These are phyloP conservation scores for Cyprinodon tularosa DNA, from an alignment of 2,113 vertebrate genomes.

Conservation along the genomic window DNA sequence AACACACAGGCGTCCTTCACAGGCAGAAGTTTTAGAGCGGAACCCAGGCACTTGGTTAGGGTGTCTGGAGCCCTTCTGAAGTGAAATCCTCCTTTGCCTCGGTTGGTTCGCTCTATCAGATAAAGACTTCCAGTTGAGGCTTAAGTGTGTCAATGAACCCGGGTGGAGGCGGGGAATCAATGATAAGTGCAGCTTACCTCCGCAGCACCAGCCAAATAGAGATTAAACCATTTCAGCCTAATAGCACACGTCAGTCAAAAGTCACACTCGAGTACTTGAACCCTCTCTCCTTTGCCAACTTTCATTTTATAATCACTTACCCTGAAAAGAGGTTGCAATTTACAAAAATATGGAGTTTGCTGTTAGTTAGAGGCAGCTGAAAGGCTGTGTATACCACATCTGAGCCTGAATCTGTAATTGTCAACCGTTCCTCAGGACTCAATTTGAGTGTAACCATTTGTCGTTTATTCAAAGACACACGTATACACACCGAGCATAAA, in stretches of 20 bases:
- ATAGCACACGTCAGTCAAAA: conserved; percentile 72
- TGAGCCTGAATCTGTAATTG: conserved; percentile 31
- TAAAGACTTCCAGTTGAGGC: conserved; percentile 65
- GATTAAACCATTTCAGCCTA: conserved; percentile 73
- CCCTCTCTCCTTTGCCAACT: conserved; percentile 7
- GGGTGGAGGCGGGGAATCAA: conserved; percentile 57
- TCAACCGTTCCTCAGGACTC: conserved; percentile 25
- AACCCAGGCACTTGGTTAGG: conserved; percentile 45
- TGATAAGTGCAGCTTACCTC: conserved; percentile 71
- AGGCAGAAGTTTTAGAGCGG: conserved; percentile 62
- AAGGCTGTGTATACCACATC: conserved; percentile 11
- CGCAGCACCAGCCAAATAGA: conserved; percentile 65
- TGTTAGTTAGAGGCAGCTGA: not conserved
- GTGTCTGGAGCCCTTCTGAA: conserved; percentile 51
- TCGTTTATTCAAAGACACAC: conserved; percentile 15
- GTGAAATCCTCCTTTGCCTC: conserved; percentile 67
- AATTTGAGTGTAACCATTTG: conserved; percentile 35
- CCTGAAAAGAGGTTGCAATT: conserved; percentile 24
- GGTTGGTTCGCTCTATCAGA: conserved; percentile 65
- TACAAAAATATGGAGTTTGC: conserved; percentile 13
- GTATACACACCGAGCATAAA: conserved; percentile 16
- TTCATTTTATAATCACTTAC: conserved; percentile 24
- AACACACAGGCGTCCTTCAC: conserved; percentile 47
- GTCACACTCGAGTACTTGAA: conserved; percentile 50
- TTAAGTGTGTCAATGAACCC: conserved; percentile 76